A percentile compares a stretch with the other conserved stretches of the same genome.
Conservation (phyloP, 1,140 invertebrate species). For the Drosophila bocqueti region DNA sequence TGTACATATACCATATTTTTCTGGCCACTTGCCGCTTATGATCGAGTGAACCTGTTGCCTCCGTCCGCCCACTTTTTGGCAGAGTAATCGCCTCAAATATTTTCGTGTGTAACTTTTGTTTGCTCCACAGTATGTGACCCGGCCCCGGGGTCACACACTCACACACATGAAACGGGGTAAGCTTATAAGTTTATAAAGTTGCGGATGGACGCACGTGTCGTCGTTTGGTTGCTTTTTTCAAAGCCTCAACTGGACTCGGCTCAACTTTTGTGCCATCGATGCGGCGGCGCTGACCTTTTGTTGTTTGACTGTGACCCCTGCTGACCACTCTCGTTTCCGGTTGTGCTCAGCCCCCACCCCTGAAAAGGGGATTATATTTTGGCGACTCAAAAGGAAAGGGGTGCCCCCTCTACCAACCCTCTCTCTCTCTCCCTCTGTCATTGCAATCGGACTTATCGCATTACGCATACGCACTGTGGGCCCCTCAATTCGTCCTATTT, state of each 20-base stretch:
- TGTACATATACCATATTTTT: background rate
- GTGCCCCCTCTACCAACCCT: background rate
- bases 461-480: slow-evolving; percentile 58
- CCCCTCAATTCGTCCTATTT: slow-evolving; percentile 9
- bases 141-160: slow-evolving; percentile 15
- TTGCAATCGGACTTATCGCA: slow-evolving; percentile 43
- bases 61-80: background rate
- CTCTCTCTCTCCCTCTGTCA: background rate
- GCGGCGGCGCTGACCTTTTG: slow-evolving; percentile 29
- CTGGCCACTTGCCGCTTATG: background rate
- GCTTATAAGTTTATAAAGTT: slow-evolving; percentile 53
- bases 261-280: slow-evolving; percentile 18
- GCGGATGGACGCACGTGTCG: slow-evolving; percentile 57
- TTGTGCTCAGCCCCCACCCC: background rate
- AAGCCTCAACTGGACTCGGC: background rate
- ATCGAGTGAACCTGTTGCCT: slow-evolving; percentile 34
- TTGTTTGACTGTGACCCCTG: slow-evolving; percentile 34
- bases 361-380: slow-evolving; percentile 57
- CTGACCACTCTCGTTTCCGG: background rate
- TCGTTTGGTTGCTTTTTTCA: slow-evolving; percentile 30
- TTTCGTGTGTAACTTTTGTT: slow-evolving; percentile 44
- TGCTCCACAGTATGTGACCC: slow-evolving; percentile 19
- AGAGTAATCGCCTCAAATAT: slow-evolving; percentile 45
- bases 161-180: slow-evolving; percentile 25
- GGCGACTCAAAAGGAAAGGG: background rate